Conservation (phyloP, 2,113 vertebrate genomes). For the Nesogale talazaci region DNA sequence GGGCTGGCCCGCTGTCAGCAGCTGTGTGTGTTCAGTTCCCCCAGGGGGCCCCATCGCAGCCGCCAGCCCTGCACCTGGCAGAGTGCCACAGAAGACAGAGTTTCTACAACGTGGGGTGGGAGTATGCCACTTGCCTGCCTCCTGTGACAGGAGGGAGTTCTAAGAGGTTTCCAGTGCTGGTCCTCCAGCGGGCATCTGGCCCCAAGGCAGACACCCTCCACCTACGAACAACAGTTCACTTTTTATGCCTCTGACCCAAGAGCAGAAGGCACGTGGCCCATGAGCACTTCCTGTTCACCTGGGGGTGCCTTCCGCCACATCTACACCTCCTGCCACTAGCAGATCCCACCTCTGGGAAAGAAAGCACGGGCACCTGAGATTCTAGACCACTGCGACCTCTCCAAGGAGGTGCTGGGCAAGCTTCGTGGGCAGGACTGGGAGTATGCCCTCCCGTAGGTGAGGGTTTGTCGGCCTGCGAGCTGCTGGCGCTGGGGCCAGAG, state of each 20-base stretch:
- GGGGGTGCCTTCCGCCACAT: no score
- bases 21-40: constrained; percentile 59
- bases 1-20: constrained; percentile 4
- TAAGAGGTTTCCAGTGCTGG: constrained; percentile 61
- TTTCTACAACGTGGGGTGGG: constrained; percentile 32
- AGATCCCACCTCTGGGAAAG: not conserved
- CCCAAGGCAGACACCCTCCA: not conserved
- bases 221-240: constrained; percentile 66
- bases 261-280: not conserved
- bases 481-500: not conserved
- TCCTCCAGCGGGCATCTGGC: constrained; percentile 70
- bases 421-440: not conserved
- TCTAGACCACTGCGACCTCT: not conserved
- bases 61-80: constrained; percentile 55
- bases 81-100: constrained; percentile 21
- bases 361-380: not conserved
- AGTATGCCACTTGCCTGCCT: constrained; percentile 40
- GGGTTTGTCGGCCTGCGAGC: not conserved
- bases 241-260: not conserved
- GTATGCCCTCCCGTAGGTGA: not conserved
- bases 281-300: not conserved
- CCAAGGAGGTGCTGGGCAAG: not conserved
- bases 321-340: not conserved
- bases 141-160: constrained; percentile 32
- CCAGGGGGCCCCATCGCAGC: constrained; percentile 39